Percentiles rank a stretch among this genome's conserved stretches.
phyloP scores from a whole-genome alignment of 2,797 vertebrate species.

The Hydrophis major region DNA sequence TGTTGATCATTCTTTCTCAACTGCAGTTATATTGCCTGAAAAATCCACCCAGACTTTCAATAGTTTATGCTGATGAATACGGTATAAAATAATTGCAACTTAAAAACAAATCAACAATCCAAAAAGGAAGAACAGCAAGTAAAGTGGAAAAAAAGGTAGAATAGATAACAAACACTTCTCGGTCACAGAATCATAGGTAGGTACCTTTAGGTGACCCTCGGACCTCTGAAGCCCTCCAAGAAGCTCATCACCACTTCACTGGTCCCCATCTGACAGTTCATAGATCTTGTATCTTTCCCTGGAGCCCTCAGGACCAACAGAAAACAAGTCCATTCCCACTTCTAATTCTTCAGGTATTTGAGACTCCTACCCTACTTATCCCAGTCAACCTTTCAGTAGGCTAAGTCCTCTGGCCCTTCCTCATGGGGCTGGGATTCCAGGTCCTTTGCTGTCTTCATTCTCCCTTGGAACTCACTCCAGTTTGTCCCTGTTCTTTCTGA shows the following conservation, averaged over 20 bases:
- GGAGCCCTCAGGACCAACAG: neutral
- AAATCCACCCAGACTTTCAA: neutral
- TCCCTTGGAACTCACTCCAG: neutral
- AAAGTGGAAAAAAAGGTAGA: neutral
- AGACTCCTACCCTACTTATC: neutral
- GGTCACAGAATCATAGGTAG: neutral
- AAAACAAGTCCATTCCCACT: neutral
- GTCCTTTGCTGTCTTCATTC: neutral
- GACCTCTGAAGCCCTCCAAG: neutral
- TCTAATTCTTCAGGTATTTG: neutral
- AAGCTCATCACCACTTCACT: neutral
- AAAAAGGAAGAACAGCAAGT: neutral
- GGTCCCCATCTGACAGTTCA: neutral
- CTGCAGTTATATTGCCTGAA: neutral
- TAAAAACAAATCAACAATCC: neutral
- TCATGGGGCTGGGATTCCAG: neutral
- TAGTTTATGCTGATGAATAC: neutral
- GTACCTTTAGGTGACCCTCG: neutral
- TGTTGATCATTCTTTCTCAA: neutral
- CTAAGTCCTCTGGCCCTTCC: neutral
- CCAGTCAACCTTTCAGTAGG: neutral
- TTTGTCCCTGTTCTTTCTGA: neutral
- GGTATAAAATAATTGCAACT: neutral
- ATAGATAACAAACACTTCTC: neutral
- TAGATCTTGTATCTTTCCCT: neutral